These are phyloP conservation scores for Platalea minor DNA, from an alignment of 2,797 vertebrate genomes.

Conservation along the genomic window DNA sequence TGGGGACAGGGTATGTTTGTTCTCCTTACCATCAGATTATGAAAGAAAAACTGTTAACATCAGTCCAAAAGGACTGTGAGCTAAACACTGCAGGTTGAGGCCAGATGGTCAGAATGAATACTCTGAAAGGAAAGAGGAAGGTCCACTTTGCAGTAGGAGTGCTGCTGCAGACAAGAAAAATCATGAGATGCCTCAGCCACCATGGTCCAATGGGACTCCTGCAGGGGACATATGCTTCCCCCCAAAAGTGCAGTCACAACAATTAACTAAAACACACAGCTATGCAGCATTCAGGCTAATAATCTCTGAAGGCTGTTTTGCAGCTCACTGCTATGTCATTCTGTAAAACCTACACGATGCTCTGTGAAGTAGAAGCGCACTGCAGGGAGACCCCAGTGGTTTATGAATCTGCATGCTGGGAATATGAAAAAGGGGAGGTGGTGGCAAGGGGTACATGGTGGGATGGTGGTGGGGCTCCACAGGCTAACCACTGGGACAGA, in stretches of 20 bases:
- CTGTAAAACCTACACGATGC: not conserved
- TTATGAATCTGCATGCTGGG: not conserved
- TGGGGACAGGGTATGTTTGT: rapidly evolving
- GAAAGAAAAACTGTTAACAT: not conserved
- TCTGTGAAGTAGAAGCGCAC: not conserved
- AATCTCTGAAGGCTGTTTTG: not conserved
- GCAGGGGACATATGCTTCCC: rapidly evolving
- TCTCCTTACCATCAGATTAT: not conserved
- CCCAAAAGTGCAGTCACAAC: not conserved
- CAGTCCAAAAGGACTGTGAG: not conserved
- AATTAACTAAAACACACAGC: not conserved
- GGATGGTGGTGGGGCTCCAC: rapidly evolving
- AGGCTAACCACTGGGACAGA: not conserved
- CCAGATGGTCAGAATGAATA: not conserved
- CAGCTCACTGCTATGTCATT: not conserved
- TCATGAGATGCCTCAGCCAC: not conserved
- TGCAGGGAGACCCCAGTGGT: rapidly evolving
- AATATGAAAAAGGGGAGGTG: not conserved
- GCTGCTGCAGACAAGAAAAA: not conserved
- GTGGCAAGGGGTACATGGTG: rapidly evolving
- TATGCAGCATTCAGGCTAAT: not conserved
- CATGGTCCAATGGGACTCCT: not conserved
- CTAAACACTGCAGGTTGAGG: not conserved
- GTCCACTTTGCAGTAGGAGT: not conserved
- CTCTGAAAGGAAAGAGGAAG: not conserved